Evolutionary conservation across 2,797 vertebrate species (phyloP).

Genomic region (Acanthis flammea): DNA sequence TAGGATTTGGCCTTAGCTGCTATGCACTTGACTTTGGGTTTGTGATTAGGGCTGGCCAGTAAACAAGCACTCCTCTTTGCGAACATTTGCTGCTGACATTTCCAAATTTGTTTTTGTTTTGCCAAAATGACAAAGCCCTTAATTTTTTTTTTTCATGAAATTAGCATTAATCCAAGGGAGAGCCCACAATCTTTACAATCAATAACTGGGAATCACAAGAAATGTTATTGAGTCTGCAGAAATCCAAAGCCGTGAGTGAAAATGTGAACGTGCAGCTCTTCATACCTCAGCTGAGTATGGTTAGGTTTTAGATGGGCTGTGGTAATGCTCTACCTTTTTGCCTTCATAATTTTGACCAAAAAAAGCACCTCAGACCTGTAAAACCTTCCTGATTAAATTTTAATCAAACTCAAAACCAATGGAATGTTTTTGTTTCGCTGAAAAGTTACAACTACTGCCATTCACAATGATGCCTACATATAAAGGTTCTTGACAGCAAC

Average conservation of each 20-base stretch:
- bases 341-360: not conserved
- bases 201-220: not conserved
- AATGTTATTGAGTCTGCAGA: not conserved
- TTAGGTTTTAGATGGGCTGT: not conserved
- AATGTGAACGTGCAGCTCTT: not conserved
- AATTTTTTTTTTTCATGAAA: not conserved
- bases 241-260: not conserved
- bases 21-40: not conserved
- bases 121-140: not conserved
- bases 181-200: not conserved
- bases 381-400: not conserved
- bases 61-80: not conserved
- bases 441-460: not conserved
- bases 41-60: not conserved
- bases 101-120: not conserved
- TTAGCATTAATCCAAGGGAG: not conserved
- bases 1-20: not conserved
- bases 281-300: not conserved
- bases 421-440: not conserved
- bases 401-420: not conserved
- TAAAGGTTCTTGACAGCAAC: not conserved
- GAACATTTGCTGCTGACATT: not conserved
- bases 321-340: not conserved
- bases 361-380: not conserved
- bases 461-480: not conserved